Conservation (phyloP, 2,113 vertebrate species). For the Psilopogon haemacephalus region DNA sequence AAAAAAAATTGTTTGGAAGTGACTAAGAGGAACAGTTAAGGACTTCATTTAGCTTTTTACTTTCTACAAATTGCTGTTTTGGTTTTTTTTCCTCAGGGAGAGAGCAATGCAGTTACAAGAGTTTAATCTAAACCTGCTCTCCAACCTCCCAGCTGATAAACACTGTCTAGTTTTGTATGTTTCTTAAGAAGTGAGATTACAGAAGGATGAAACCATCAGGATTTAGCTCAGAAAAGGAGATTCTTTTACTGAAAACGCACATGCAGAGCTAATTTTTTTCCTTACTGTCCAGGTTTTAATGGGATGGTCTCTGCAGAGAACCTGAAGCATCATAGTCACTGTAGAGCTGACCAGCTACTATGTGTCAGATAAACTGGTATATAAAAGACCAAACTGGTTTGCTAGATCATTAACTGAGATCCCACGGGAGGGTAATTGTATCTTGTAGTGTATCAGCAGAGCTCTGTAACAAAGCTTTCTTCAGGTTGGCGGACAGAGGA, state of each 20-base stretch:
- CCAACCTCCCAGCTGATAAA: background rate
- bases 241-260: background rate
- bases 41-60: background rate
- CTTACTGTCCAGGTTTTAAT: background rate
- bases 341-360: background rate
- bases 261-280: background rate
- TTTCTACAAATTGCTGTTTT: background rate
- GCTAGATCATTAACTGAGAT: background rate
- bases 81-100: background rate
- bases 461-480: background rate
- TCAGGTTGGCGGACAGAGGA: background rate
- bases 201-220: background rate
- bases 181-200: background rate
- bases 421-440: accelerated
- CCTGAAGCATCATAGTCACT: background rate
- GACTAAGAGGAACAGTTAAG: background rate
- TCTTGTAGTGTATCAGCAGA: background rate
- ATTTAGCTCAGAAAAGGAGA: background rate
- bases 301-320: background rate
- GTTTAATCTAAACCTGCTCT: background rate
- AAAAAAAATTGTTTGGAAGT: background rate
- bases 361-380: background rate
- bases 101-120: background rate
- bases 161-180: background rate
- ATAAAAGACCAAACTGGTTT: background rate